Evolutionary conservation across 2,888 invertebrate genomes (phyloP), one percentile per base, ranked within the genome.

Genomic region (Hirtodrosophila alboralis): DNA sequence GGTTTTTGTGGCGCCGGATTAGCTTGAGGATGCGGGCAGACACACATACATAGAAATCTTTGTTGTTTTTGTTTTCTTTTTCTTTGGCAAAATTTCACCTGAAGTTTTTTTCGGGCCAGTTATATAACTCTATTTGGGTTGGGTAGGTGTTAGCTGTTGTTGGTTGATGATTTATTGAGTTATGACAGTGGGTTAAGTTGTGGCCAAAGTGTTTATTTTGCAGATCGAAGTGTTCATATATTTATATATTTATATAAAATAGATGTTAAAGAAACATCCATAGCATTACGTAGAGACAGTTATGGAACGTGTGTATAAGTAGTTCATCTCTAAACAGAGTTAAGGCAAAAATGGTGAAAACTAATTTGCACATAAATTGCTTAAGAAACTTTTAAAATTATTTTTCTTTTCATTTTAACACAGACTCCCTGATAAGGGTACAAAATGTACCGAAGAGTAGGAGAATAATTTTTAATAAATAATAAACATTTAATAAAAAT

Each of bases 1-100:
- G 83, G 74, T 85, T 69, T 85, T 69, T 85, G 63, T 72, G 84
- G 84, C 84, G 84, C 84, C 84, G 80, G 84, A 86, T 85, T 85
- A 76, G 81, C 62, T 84, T 69, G 80, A 85, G 84, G 83, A 85
- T 84, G 84, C 75, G 85, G 81, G 81, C 60, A 36, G n/a, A n/a
- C n/a, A n/a, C n/a, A n/a, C n/a, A n/a, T n/a, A n/a, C n/a, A n/a
- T n/a, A n/a, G 9, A 33, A 49, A 56, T 27, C 33, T 41, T 14
- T n/a, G 10, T 38, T 59, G 38, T 49, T 51, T 36, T 47, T 53
- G 38, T 59, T 54, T 44, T 13, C 23, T 38, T 23, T 9, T 26
- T 31, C n/a, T 40, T 14, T 28, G 9, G 28, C 45, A 60, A 69
- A 86, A 83, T 83, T 83, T 83, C 83, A 86, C 83, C 87, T 83